Evolutionary conservation across 2,113 vertebrate genomes (phyloP), one percentile per base, ranked within the genome.

Genomic region (Illadopsis cleaveri): DNA sequence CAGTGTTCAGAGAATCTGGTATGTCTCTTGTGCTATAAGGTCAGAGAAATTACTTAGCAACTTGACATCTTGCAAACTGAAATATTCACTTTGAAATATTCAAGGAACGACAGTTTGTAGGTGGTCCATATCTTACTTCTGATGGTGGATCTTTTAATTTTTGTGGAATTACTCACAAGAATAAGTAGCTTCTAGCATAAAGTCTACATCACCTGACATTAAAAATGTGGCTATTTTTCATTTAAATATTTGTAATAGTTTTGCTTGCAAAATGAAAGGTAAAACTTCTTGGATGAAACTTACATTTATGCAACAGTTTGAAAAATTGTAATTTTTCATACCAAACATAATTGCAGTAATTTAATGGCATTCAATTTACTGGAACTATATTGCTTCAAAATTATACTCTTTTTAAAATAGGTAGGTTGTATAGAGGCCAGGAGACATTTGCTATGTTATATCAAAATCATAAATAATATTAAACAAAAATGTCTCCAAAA

Each of bases 391-490:
- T 89, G 62, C 50, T 92, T 78, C 68, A 80, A 81, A 81, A 84
- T 89, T 91, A 80, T 94, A 15, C 4, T 80, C 22, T 94, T 53
- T 57, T 94, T 70, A 30, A 93, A 96, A 84, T 62, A 94, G 7
- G 25, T 92, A 77, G 47, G 65, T 94, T 86, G 79, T 71, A 35
- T 44, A 78, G 82, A 95, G 30, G 27, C 86, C 77, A 89, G 68
- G 27, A 95, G 37, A 87, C 16, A 83, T 86, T 93, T 90, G 25
- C 18, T 95, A 38, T 68, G 37, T 62, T 65, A 90, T 75, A 84
- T 62, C 38, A 96, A 93, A 95, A 93, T 70, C 15, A 7, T 60
- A 95, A 94, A 69, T 82, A 94, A 95, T 94, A 94, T 91, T 61
- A 94, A 95, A 85, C 42, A 86, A 93, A 94, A 85, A 69, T 89